These are phyloP conservation scores for Thysanoteuthis rhombus DNA, from an alignment of 2,888 invertebrate species.

Conservation along the genomic window DNA sequence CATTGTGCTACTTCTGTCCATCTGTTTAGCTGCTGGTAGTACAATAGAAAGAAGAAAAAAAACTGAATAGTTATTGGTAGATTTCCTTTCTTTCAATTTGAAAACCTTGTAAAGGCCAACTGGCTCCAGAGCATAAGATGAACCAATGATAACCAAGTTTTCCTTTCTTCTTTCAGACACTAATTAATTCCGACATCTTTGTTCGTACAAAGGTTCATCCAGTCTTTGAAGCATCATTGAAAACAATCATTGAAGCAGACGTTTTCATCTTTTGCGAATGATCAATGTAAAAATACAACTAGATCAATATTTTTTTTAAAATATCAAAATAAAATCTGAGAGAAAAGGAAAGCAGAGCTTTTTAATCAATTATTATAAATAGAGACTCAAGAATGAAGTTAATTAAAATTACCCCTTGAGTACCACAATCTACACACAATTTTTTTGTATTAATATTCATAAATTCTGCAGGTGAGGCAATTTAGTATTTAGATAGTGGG, in stretches of 20 bases:
- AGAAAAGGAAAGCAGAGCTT: neutral
- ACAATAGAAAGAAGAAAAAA: neutral
- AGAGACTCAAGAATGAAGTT: neutral
- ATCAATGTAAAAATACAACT: neutral
- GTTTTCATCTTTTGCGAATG: neutral
- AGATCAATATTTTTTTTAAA: neutral
- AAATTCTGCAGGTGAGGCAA: neutral
- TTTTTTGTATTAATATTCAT: neutral
- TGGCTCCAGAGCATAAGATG: neutral
- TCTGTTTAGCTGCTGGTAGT: too few species aligned
- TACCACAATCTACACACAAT: too few species aligned
- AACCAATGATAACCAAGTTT: neutral
- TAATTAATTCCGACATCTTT: neutral
- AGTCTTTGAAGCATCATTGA: neutral
- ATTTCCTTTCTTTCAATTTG: neutral
- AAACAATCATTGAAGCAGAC: neutral
- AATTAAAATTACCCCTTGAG: neutral
- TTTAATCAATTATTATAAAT: conserved; percentile 12
- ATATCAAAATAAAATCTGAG: neutral
- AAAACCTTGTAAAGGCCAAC: neutral
- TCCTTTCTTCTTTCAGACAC: neutral
- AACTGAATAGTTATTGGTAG: neutral
- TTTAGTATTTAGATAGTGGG: neutral
- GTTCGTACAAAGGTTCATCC: neutral
- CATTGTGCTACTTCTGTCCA: neutral